A percentile compares a stretch with the other conserved stretches of the same genome.
phyloP scores from a whole-genome alignment of 2,888 invertebrate species.

The Tachina fera region DNA sequence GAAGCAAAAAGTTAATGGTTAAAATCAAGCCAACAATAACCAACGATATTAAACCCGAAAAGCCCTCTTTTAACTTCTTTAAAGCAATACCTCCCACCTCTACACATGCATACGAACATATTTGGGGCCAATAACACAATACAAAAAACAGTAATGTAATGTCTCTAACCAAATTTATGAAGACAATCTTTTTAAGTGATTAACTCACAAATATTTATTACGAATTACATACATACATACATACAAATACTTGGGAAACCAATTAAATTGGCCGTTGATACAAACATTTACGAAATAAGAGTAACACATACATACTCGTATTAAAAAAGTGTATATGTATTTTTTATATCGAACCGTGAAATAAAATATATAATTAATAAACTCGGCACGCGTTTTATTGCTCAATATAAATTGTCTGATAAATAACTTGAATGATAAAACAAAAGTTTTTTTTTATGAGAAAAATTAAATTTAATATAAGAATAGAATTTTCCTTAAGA shows the following conservation, averaged over 20 bases:
- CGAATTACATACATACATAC: conserved; percentile 13
- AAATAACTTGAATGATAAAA: no score
- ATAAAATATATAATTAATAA: conserved; percentile 39
- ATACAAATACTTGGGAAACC: conserved; percentile 23
- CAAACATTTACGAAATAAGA: conserved; percentile 40
- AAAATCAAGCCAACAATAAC: conserved; percentile 18
- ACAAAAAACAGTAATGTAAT: background rate
- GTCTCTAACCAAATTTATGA: conserved; percentile 45
- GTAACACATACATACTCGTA: background rate
- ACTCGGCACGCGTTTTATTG: conserved; percentile 2
- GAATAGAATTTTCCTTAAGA: no score
- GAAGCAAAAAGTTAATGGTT: conserved; percentile 45
- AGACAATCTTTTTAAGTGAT: conserved; percentile 43
- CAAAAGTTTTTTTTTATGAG: no score
- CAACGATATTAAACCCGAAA: background rate
- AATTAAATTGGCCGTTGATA: conserved; percentile 47
- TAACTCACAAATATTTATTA: conserved; percentile 59
- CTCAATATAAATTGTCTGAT: no score
- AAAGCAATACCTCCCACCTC: background rate
- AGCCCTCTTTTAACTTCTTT: background rate
- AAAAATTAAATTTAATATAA: no score
- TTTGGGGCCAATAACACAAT: background rate
- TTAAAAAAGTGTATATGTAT: background rate
- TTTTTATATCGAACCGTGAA: background rate
- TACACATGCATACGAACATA: no score